Base-by-base conservation (phyloP, 2,113 vertebrate species). In the Rhinogobius similis region DNA sequence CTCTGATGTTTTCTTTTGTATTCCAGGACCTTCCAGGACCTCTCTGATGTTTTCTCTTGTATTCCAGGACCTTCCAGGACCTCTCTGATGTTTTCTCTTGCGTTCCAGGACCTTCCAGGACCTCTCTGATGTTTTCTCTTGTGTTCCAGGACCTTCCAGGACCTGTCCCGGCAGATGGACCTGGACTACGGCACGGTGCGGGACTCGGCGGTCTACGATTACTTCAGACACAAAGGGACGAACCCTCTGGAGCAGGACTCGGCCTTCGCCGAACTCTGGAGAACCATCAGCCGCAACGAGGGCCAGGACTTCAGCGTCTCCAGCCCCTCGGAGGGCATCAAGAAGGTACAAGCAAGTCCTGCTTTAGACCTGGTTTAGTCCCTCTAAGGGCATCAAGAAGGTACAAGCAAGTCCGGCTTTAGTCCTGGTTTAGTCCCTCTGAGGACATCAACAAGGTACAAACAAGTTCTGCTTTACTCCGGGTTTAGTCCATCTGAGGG, bases 231-330 rank as follows among this genome's bases (percentile, higher is more conserved):
- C 83, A 99, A 99, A 91, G 98, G 97, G 14, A 98, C 96, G 76
- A 98, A 99, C 82, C 95, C 96, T 3, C 89, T 99, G 91, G 97
- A 98, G 83, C 98, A 99, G 89, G 97, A 99, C 91, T 93, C 93
- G 91, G 98, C 97, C 0, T 99, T 96, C 81, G 94, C 97, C 0
- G 96, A 99, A 84, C 93, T 99, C 63, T 99, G 98, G 97, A 92
- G 95, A 83, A 96, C 95, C 18, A 94, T 98, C 86, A 99, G 97
- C 91, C 95, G 94, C 90, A 97, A 95, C 58, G 93, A 93, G 23
- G 98, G 97, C 16, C 87, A 93, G 64, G 96, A 98, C 88, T 94
- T 94, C 86, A 98, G 94, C 0, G 97, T 99, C 38, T 94, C 96
- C 29, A 96, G 92, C 55, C 95, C 97, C 14, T 95, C 96, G 0